These are phyloP conservation scores for Halcyon malimbica DNA, from an alignment of 2,113 vertebrate genomes.

Conservation along the genomic window DNA sequence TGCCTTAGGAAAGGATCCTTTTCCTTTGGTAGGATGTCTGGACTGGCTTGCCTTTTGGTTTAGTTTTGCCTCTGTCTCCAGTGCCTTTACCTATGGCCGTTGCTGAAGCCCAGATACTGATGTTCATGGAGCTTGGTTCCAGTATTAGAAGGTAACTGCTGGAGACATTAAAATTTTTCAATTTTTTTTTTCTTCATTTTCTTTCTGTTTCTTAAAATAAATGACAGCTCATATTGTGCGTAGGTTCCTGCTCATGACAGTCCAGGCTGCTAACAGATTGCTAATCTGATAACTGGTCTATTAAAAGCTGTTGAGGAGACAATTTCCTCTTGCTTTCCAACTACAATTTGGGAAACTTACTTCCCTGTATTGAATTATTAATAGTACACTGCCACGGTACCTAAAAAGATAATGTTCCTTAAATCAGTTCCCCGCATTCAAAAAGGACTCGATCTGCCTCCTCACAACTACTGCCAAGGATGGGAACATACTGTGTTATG, in stretches of 20 bases:
- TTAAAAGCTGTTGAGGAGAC: conserved; percentile 64
- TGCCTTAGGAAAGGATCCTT: background rate
- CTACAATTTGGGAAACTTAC: background rate
- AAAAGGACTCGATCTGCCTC: background rate
- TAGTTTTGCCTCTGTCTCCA: background rate
- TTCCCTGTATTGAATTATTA: conserved; percentile 22
- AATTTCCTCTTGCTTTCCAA: conserved; percentile 35
- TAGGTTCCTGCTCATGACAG: conserved; percentile 70
- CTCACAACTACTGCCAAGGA: background rate
- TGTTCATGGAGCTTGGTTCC: background rate
- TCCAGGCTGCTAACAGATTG: conserved; percentile 72
- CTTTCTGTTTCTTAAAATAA: conserved; percentile 68
- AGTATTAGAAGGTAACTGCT: background rate
- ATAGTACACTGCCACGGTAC: background rate
- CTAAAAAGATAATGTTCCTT: background rate
- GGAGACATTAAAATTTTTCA: background rate
- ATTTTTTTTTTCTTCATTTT: background rate
- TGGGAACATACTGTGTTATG: background rate
- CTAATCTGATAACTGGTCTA: conserved; percentile 69
- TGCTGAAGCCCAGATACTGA: background rate
- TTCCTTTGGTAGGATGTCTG: background rate
- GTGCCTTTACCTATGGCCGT: background rate
- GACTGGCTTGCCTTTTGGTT: background rate
- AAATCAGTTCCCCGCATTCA: background rate
- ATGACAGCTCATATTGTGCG: conserved; percentile 69